A percentile compares a stretch with the other conserved stretches of the same genome.
These are phyloP conservation scores for Gymnocheta viridis DNA, from an alignment of 2,888 invertebrate genomes.

Conservation along the genomic window DNA sequence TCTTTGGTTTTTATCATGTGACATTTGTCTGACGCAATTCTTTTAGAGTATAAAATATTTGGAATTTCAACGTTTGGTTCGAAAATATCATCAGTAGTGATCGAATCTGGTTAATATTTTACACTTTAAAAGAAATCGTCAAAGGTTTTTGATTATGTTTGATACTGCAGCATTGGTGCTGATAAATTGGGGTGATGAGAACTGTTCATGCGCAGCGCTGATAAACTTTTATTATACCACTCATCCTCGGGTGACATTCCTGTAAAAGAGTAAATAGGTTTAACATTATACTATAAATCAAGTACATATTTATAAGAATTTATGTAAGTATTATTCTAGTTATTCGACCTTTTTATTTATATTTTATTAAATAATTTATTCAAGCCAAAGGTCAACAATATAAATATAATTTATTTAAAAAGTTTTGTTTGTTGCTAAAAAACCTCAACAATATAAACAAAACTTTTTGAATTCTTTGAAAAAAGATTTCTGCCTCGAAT, in stretches of 20 bases:
- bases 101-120: constrained; percentile 69
- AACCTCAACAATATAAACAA: no score
- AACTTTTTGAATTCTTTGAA: no score
- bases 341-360: no score
- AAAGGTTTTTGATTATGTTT: constrained; percentile 90
- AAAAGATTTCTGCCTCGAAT: no score
- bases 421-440: no score
- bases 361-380: no score
- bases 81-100: neutral
- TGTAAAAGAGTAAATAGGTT: constrained; percentile 81
- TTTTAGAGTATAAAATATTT: constrained; percentile 69
- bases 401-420: no score
- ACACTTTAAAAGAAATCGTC: constrained; percentile 82
- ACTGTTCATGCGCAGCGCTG: constrained; percentile 97
- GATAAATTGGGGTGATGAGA: constrained; percentile 97
- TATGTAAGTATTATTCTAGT: neutral
- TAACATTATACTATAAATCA: no score
- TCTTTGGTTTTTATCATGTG: constrained; percentile 14
- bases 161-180: constrained; percentile 98
- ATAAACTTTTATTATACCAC: constrained; percentile 99
- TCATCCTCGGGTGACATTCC: constrained; percentile 97
- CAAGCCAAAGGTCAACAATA: no score
- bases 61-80: constrained; percentile 10
- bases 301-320: neutral
- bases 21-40: constrained; percentile 52